Evolutionary conservation across 2,888 invertebrate species (phyloP).

Genomic region (Chirona hameri): DNA sequence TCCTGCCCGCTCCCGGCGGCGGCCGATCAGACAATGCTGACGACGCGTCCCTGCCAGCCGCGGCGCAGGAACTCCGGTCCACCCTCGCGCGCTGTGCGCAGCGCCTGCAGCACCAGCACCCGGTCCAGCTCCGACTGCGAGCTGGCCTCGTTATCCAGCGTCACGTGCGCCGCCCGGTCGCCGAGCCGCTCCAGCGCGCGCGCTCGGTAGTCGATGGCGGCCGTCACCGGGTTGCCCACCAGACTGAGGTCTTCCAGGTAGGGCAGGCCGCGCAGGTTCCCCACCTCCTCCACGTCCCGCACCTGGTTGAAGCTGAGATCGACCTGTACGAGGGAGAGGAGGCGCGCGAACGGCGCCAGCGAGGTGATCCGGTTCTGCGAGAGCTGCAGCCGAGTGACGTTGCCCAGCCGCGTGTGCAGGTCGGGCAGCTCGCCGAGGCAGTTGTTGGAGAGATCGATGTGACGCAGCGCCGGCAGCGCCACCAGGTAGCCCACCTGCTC

Average conservation of each 20-base stretch:
- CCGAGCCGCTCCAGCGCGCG: slow-evolving; percentile 85
- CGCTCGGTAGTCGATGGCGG: slow-evolving; percentile 81
- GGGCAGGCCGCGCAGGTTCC: slow-evolving; percentile 73
- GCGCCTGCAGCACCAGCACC: slow-evolving; percentile 82
- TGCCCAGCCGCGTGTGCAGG: slow-evolving; percentile 81
- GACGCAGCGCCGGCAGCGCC: slow-evolving; percentile 68
- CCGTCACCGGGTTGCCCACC: slow-evolving; percentile 84
- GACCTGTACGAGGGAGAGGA: slow-evolving; percentile 79
- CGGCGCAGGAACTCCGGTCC: slow-evolving; percentile 44
- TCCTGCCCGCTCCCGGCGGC: too few relatives aligned
- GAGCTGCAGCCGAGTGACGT: slow-evolving; percentile 77
- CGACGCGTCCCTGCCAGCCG: neutral
- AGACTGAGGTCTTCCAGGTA: slow-evolving; percentile 81
- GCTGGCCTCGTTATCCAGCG: slow-evolving; percentile 81
- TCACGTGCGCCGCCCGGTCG: slow-evolving; percentile 74
- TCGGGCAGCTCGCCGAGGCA: slow-evolving; percentile 65
- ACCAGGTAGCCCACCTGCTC: slow-evolving; percentile 69
- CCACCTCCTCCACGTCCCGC: slow-evolving; percentile 72
- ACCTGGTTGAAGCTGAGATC: slow-evolving; percentile 84
- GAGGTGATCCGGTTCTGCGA: slow-evolving; percentile 76
- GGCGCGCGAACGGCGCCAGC: slow-evolving; percentile 68
- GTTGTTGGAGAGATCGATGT: slow-evolving; percentile 77
- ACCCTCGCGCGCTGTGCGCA: slow-evolving; percentile 70
- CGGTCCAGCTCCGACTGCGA: slow-evolving; percentile 86
- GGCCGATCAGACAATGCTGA: slow-evolving; percentile 2